A percentile compares a stretch with the other conserved stretches of the same genome.
These are phyloP conservation scores for Teleopsis dalmanni DNA, from an alignment of 1,140 invertebrate species.

Conservation along the genomic window DNA sequence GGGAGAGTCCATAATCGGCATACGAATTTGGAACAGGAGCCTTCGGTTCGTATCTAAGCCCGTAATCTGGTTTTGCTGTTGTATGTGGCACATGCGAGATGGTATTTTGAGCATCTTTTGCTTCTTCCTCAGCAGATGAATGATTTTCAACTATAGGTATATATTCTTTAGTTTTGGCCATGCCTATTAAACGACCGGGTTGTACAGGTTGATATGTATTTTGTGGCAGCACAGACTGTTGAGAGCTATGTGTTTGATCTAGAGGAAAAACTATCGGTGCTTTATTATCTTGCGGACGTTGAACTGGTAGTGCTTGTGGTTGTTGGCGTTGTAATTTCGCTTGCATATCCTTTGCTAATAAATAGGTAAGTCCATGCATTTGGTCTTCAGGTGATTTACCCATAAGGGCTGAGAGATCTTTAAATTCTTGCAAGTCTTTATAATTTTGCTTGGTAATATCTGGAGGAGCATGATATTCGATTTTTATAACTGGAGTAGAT, in stretches of 20 bases:
- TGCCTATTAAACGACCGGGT: conserved; percentile 25
- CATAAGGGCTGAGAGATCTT: conserved; percentile 31
- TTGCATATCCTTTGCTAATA: conserved; percentile 41
- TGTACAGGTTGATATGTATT: conserved; percentile 20
- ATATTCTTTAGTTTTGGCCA: conserved; percentile 29
- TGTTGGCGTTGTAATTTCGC: conserved; percentile 31
- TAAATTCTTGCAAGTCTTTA: conserved; percentile 32
- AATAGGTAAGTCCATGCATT: conserved; percentile 37
- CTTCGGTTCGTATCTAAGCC: conserved; percentile 10
- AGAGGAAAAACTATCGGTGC: conserved; percentile 35
- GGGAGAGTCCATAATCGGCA: conserved; percentile 30
- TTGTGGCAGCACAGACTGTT: background rate
- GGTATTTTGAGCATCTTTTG: conserved; percentile 5
- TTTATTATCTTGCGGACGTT: conserved; percentile 30
- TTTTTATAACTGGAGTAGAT: conserved; percentile 30
- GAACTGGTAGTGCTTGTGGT: background rate
- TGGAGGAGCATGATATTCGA: conserved; percentile 30
- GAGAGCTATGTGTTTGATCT: background rate
- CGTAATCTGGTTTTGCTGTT: background rate
- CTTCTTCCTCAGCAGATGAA: conserved; percentile 17
- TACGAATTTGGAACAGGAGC: conserved; percentile 27
- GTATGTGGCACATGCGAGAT: background rate
- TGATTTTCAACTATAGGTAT: conserved; percentile 34
- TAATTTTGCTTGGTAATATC: conserved; percentile 31
- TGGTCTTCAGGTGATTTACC: conserved; percentile 41